These are phyloP conservation scores for Oenanthe oenanthe DNA, from an alignment of 2,113 vertebrate species.

Conservation along the genomic window DNA sequence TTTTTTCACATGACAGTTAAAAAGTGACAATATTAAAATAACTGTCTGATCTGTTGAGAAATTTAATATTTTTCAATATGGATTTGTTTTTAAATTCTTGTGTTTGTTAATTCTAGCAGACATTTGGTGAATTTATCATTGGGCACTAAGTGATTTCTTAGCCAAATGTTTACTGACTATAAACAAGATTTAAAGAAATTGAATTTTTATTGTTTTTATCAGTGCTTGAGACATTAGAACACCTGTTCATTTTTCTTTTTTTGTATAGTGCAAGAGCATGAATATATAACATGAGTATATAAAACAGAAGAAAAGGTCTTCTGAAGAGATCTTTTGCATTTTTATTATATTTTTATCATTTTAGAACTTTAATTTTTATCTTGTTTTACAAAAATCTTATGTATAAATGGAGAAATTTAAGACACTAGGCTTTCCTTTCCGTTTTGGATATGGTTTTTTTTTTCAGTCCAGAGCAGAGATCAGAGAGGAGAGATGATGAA, in stretches of 20 bases:
- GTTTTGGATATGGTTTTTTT: neutral
- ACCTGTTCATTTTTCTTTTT: neutral
- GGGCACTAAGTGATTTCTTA: neutral
- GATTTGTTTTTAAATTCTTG: neutral
- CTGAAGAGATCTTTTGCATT: neutral
- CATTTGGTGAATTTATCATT: neutral
- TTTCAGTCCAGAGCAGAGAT: neutral
- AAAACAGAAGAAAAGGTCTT: neutral
- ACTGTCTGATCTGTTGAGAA: neutral
- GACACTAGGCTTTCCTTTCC: neutral
- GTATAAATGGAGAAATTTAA: neutral
- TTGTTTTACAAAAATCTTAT: neutral
- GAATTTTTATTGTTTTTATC: neutral
- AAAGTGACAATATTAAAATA: slow-evolving; percentile 11
- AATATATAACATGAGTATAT: neutral
- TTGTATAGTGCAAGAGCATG: neutral
- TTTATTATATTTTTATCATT: neutral
- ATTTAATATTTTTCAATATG: neutral
- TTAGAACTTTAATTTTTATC: neutral
- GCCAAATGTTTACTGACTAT: neutral
- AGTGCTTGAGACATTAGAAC: neutral
- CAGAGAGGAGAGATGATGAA: neutral
- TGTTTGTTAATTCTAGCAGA: neutral
- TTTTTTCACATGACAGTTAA: neutral
- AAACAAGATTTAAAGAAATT: neutral